These are phyloP conservation scores for Accipiter virgatus DNA, from an alignment of 2,113 vertebrate genomes.

Conservation along the genomic window DNA sequence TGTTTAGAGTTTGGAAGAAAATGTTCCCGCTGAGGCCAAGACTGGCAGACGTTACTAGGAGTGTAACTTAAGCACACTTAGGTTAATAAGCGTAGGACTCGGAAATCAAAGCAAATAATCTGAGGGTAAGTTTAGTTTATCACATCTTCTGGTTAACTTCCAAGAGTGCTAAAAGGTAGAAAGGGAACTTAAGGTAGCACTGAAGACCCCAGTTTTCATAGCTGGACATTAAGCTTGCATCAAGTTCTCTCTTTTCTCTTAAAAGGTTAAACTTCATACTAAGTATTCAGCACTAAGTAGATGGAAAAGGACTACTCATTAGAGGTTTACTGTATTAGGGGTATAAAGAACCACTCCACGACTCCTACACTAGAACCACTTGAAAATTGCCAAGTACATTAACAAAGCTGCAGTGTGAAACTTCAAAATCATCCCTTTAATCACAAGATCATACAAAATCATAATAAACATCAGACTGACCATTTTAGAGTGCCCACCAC, in stretches of 20 bases:
- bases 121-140: neutral
- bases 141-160: neutral
- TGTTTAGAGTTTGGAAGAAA: conserved; percentile 27
- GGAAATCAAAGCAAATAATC: neutral
- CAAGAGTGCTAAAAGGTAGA: neutral
- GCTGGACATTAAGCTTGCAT: neutral
- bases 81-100: neutral
- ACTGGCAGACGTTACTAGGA: neutral
- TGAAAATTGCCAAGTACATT: conserved; percentile 14
- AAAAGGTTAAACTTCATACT: neutral
- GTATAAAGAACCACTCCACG: neutral
- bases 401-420: neutral
- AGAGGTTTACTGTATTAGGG: neutral
- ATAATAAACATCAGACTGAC: neutral
- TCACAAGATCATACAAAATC: neutral
- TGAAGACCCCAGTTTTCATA: neutral
- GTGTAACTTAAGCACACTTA: neutral
- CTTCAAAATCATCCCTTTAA: conserved; percentile 28
- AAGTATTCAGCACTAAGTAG: neutral
- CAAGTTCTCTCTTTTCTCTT: neutral
- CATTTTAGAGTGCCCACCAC: neutral
- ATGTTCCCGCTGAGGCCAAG: neutral
- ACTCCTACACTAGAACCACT: neutral
- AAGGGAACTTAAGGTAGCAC: neutral
- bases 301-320: neutral